A percentile compares a stretch with the other conserved stretches of the same genome.
Conservation (phyloP, 2,888 invertebrate species). For the Mamestra brassicae region DNA sequence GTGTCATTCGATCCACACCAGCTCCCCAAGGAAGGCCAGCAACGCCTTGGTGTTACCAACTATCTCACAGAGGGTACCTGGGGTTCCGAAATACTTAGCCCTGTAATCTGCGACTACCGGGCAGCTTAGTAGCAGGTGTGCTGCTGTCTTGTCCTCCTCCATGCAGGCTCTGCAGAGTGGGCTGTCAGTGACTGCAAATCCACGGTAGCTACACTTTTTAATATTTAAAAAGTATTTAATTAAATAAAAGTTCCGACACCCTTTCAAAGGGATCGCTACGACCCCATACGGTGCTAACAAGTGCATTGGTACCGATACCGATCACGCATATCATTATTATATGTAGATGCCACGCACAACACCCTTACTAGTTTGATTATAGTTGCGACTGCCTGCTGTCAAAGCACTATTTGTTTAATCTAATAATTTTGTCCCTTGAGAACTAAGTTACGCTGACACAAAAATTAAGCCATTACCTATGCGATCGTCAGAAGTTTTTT, state of each 20-base stretch:
- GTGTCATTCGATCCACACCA: no score
- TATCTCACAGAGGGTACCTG: no score
- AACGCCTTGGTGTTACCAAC: no score
- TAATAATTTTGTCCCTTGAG: background rate
- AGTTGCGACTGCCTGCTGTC: constrained; percentile 11
- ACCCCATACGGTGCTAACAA: constrained; percentile 57
- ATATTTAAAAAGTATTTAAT: background rate
- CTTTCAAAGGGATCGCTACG: constrained; percentile 25
- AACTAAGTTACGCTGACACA: background rate
- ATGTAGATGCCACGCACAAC: constrained; percentile 18
- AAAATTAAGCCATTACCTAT: no score
- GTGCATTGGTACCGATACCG: constrained; percentile 60
- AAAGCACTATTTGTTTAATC: constrained; percentile 11
- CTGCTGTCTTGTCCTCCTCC: no score
- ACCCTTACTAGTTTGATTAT: constrained; percentile 16
- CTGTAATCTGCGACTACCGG: no score
- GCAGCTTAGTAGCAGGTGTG: no score
- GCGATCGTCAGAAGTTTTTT: no score
- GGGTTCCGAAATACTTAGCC: no score
- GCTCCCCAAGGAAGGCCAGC: no score
- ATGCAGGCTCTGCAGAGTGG: no score
- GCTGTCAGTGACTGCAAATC: background rate
- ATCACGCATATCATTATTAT: constrained; percentile 53
- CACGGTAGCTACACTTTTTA: background rate
- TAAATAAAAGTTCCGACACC: constrained; percentile 35